Conservation (phyloP, 2,888 invertebrate genomes). For the Trypoxylon attenuatum region DNA sequence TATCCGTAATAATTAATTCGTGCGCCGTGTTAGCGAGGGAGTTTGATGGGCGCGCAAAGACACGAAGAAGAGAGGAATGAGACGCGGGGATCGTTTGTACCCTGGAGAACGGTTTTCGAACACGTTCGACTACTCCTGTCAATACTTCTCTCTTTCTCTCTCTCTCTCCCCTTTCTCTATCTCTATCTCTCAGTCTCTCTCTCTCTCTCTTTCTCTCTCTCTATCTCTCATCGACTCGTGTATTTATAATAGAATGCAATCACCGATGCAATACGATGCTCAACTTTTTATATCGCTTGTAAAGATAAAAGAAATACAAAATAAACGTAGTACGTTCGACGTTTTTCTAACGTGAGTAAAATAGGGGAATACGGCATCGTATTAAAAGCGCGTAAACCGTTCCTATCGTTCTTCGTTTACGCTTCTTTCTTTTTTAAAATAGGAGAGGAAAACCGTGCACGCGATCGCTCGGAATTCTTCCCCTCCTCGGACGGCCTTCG, state of each 20-base stretch:
- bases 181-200: too few species aligned
- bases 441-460: conserved; percentile 20
- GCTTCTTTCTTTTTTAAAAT: conserved; percentile 44
- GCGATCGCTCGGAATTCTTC: conserved; percentile 17
- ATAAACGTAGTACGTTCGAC: conserved; percentile 44
- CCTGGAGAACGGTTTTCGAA: conserved; percentile 38
- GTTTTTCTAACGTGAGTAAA: conserved; percentile 45
- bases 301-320: conserved; percentile 48
- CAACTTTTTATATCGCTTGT: conserved; percentile 72
- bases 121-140: conserved; percentile 48
- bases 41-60: conserved; percentile 15
- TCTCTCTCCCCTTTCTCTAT: too few species aligned
- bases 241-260: conserved; percentile 56
- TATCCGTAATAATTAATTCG: conserved; percentile 44
- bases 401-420: conserved; percentile 58
- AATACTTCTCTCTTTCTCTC: too few species aligned
- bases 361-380: conserved; percentile 42
- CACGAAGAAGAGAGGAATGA: neutral
- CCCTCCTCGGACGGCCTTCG: conserved; percentile 46
- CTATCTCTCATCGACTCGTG: conserved; percentile 62
- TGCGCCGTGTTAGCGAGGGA: neutral
- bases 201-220: too few species aligned
- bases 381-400: conserved; percentile 57
- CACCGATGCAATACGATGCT: conserved; percentile 66
- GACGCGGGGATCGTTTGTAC: conserved; percentile 10